phyloP scores from a whole-genome alignment of 2,797 vertebrate genomes.

The Psittacula echo region DNA sequence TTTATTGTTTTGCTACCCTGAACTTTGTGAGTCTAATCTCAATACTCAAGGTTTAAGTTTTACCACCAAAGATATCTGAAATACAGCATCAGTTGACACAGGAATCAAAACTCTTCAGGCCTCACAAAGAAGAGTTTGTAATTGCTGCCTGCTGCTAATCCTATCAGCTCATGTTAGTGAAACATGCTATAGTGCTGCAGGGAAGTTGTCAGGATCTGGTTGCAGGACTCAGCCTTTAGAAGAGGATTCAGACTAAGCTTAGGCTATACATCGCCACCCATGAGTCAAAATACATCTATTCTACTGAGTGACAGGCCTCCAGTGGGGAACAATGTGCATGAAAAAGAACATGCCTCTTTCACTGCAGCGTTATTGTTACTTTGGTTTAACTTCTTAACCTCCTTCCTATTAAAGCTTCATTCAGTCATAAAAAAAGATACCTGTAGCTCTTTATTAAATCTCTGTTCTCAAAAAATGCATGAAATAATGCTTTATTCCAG shows the following conservation, averaged over 20 bases:
- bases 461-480: background rate
- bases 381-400: constrained; percentile 80
- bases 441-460: constrained; percentile 30
- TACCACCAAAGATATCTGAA: constrained; percentile 37
- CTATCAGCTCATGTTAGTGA: constrained; percentile 64
- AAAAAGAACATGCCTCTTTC: constrained; percentile 74
- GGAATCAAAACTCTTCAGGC: constrained; percentile 64
- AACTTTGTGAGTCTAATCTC: background rate
- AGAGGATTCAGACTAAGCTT: constrained; percentile 74
- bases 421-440: constrained; percentile 33
- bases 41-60: background rate
- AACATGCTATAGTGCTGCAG: constrained; percentile 52
- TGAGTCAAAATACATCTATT: constrained; percentile 76
- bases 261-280: constrained; percentile 73
- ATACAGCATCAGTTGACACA: constrained; percentile 55
- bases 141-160: constrained; percentile 77
- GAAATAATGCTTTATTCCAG: background rate
- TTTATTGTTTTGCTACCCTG: background rate
- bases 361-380: constrained; percentile 64
- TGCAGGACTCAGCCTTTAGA: constrained; percentile 69
- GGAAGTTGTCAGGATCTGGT: constrained; percentile 68
- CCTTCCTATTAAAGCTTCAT: constrained; percentile 62
- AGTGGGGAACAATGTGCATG: constrained; percentile 54
- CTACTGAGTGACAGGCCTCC: constrained; percentile 75
- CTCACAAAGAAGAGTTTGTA: constrained; percentile 74